These are phyloP conservation scores for Eupsittula cactorum DNA, from an alignment of 2,113 vertebrate genomes.

Conservation along the genomic window DNA sequence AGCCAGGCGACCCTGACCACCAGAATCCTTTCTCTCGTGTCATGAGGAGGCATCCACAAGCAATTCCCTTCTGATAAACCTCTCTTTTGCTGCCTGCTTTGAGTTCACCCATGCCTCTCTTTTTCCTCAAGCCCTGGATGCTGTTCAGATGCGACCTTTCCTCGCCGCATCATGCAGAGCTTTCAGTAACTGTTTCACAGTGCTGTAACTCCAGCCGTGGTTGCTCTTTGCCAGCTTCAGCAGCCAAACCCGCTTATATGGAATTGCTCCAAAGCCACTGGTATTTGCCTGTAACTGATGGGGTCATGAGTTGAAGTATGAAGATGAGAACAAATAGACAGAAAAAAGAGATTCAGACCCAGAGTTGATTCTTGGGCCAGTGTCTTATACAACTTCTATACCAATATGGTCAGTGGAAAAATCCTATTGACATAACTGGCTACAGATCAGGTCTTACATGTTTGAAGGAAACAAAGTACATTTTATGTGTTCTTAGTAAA, in stretches of 20 bases:
- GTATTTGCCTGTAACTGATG: not conserved
- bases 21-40: not conserved
- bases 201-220: not conserved
- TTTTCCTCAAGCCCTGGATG: not conserved
- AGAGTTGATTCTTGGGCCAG: not conserved
- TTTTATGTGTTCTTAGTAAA: constrained; percentile 12
- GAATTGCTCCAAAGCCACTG: not conserved
- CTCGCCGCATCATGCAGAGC: not conserved
- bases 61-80: not conserved
- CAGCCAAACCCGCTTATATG: not conserved
- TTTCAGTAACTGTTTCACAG: not conserved
- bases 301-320: not conserved
- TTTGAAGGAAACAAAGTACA: not conserved
- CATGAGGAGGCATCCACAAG: not conserved
- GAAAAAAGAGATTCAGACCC: fast-evolving
- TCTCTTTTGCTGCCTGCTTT: not conserved
- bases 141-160: not conserved
- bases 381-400: not conserved
- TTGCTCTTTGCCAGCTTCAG: not conserved
- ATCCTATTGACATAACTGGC: not conserved
- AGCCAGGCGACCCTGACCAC: not conserved
- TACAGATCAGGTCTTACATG: not conserved
- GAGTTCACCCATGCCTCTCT: not conserved
- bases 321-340: not conserved
- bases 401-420: fast-evolving